These are phyloP conservation scores for Ceramica pisi DNA, from an alignment of 2,888 invertebrate species.

Conservation along the genomic window DNA sequence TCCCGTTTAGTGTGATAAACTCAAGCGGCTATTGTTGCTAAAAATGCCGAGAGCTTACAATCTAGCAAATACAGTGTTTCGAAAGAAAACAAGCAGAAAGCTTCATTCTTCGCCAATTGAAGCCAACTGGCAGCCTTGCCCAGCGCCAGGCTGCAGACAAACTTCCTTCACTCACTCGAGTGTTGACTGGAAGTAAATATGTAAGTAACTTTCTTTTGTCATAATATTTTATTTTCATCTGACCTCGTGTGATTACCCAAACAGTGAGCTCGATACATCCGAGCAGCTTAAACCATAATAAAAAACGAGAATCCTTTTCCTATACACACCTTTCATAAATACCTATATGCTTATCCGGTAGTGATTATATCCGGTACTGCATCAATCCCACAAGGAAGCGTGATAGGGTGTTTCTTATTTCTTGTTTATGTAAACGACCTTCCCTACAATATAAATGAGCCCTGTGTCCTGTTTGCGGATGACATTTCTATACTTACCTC, in stretches of 20 bases:
- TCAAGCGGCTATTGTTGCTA: background rate
- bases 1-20: too few species aligned
- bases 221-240: background rate
- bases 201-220: background rate
- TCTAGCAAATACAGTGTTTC: background rate
- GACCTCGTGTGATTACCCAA: background rate
- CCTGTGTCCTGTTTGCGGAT: too few species aligned
- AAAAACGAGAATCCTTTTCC: background rate
- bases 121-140: background rate
- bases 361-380: too few species aligned
- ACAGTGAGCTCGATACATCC: background rate
- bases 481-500: too few species aligned
- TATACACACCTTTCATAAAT: background rate
- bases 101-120: background rate
- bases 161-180: background rate
- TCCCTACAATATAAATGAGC: too few species aligned
- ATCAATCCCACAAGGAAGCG: too few species aligned
- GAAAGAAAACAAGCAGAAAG: background rate
- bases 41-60: background rate
- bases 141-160: background rate
- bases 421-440: too few species aligned
- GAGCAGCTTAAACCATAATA: slow-evolving; percentile 4
- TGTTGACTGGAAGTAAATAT: background rate
- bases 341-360: slow-evolving; percentile 5
- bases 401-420: too few species aligned